These are phyloP conservation scores for Actenoides lindsayi DNA, from an alignment of 2,113 vertebrate genomes.

Conservation along the genomic window DNA sequence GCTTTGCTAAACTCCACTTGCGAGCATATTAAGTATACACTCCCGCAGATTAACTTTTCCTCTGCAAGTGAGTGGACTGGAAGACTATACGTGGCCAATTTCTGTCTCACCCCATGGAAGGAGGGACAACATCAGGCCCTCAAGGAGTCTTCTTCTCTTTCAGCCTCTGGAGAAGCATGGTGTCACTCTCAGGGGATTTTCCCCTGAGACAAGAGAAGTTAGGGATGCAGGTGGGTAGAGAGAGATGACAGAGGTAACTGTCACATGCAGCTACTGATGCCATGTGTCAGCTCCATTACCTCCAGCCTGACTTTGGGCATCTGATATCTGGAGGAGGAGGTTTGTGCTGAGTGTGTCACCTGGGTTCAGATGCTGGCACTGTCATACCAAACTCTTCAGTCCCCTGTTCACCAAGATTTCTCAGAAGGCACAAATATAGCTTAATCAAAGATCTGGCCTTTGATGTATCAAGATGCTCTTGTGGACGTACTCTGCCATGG, in stretches of 20 bases:
- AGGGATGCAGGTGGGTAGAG: neutral
- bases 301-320: neutral
- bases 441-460: neutral
- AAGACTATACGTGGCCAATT: neutral
- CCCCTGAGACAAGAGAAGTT: neutral
- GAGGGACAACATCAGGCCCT: neutral
- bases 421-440: neutral
- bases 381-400: neutral
- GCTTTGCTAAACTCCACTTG: neutral
- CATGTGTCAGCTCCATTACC: neutral
- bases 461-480: neutral
- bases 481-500: neutral
- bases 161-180: neutral
- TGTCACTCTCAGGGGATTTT: neutral
- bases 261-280: neutral
- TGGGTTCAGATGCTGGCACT: neutral
- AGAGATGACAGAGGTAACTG: neutral
- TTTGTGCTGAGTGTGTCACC: neutral
- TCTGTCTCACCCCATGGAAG: neutral
- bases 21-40: rapidly evolving
- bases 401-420: neutral
- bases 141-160: rapidly evolving
- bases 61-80: neutral
- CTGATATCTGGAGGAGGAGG: neutral
- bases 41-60: neutral